Evolutionary conservation across 2,888 invertebrate genomes (phyloP), one percentile per base, ranked within the genome.

Genomic region (Allolobophora icterica): DNA sequence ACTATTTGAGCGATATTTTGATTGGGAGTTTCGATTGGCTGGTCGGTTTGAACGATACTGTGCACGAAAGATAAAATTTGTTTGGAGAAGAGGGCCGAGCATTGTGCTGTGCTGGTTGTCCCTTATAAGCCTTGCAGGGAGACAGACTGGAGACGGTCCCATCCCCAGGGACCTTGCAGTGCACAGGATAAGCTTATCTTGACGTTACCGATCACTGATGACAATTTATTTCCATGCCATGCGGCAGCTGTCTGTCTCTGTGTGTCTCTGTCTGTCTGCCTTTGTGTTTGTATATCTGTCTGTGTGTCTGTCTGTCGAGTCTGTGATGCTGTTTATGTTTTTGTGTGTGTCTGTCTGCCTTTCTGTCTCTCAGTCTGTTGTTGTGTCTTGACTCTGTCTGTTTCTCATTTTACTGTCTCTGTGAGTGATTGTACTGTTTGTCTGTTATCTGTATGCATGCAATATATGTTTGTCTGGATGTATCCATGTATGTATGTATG

Each of bases 141-240:
- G 52, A 52, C 52, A 24, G 52, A 1, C 21, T 1, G 71, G 71
- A 71, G 71, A 71, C 71, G n/a, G 11, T n/a, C 1, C 13, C 6
- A 71, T 71, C 71, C 71, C 8, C 13, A 13, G 71, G 71, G 71
- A 71, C 71, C 11, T 8, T 6, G 71, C 71, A 71, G 71, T 30
- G 71, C 71, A n/a, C 30, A 30, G n/a, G 52, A 71, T 71, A 71
- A 71, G 71, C 71, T 71, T 71, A 71, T 71, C 71, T 71, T 1
- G 71, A 71, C 71, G 13, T 71, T 71, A 71, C 71, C 13, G 71
- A 30, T 71, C 71, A 71, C n/a, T 71, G 71, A 71, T 71, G 71
- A 71, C 71, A 71, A 71, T 71, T 71, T 71, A 71, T 71, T 71
- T 71, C 71, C n/a, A 71, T 71, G 71, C 71, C 71, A 71, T 71